phyloP scores from a whole-genome alignment of 1,140 invertebrate species.

The Caenorhabditis latens region DNA sequence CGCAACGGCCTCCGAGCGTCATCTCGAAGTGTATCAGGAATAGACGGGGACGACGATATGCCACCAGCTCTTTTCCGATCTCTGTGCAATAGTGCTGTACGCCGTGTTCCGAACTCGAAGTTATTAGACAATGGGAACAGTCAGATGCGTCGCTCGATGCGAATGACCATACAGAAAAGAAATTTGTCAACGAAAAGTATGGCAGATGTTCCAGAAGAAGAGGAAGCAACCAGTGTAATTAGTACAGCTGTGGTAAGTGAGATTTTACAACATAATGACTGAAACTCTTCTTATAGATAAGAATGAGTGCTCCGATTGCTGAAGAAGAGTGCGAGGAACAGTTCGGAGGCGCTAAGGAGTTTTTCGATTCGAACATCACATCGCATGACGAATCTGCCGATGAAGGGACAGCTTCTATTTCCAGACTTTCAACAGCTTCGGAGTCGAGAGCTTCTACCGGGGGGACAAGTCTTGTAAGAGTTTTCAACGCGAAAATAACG shows the following conservation, averaged over 20 bases:
- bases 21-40: not conserved
- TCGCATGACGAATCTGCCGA: conserved; percentile 17
- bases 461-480: not conserved
- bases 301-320: not conserved
- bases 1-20: conserved; percentile 1
- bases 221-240: not conserved
- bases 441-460: not conserved
- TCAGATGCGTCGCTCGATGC: conserved; percentile 18
- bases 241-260: not conserved
- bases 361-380: conserved; percentile 1
- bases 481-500: not conserved
- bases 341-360: conserved; percentile 7
- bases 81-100: conserved; percentile 29
- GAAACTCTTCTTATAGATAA: not conserved
- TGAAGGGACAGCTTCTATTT: conserved; percentile 26
- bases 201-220: conserved; percentile 36
- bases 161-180: conserved; percentile 22
- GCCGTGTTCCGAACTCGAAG: conserved; percentile 13
- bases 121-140: not conserved
- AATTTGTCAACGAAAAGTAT: conserved; percentile 6
- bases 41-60: not conserved
- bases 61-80: conserved; percentile 15
- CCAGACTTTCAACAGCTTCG: conserved; percentile 2
- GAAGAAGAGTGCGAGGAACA: not conserved
- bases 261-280: too few species aligned